These are phyloP conservation scores for Benitochromis conjunctus DNA, from an alignment of 2,113 vertebrate species.

Conservation along the genomic window DNA sequence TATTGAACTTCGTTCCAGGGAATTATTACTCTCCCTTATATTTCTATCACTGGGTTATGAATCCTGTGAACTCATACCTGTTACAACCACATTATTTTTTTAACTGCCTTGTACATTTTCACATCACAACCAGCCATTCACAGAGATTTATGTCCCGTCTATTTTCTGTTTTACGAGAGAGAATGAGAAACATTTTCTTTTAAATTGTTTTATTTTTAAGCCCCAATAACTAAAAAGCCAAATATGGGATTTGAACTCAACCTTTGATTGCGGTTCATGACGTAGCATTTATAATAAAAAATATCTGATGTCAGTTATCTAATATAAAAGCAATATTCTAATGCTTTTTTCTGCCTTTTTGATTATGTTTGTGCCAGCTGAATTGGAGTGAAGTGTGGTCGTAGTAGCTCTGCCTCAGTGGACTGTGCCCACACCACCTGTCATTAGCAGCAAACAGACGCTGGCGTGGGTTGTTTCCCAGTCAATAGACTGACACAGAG, in stretches of 20 bases:
- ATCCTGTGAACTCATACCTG: not conserved
- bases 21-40: not conserved
- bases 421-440: slow-evolving; percentile 11
- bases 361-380: not conserved
- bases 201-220: not conserved
- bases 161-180: not conserved
- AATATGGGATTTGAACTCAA: not conserved
- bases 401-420: slow-evolving; percentile 16
- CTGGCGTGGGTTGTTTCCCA: slow-evolving; percentile 45
- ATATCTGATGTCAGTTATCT: not conserved
- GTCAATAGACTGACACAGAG: slow-evolving; percentile 60
- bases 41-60: not conserved
- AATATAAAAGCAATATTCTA: not conserved
- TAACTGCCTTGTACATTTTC: not conserved
- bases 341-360: not conserved
- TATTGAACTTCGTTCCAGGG: not conserved
- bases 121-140: not conserved
- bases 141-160: not conserved
- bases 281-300: not conserved
- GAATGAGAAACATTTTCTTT: not conserved
- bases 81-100: not conserved
- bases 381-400: not conserved
- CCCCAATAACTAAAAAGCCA: not conserved
- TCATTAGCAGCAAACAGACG: slow-evolving; percentile 47
- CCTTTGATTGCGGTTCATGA: not conserved